Evolutionary conservation across 2,113 vertebrate species (phyloP), one percentile per base, ranked within the genome.

Genomic region (Lepus americanus): DNA sequence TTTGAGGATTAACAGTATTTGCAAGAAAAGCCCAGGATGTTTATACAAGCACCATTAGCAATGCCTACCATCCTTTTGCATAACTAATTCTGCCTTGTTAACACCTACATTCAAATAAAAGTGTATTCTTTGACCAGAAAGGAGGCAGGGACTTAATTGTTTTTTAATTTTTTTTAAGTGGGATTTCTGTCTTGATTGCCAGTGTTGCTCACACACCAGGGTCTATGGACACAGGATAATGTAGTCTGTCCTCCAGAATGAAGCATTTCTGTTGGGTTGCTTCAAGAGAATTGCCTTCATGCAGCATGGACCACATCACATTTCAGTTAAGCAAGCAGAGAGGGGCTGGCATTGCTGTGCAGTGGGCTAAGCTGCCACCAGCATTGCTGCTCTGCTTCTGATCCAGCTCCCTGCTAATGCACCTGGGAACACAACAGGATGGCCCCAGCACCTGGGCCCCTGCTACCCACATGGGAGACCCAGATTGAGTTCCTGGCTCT

Each of bases 211-310:
- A 87, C 12, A 61, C 22, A 83, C n/a, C 23, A 76, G 70, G 79
- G 83, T 98, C 95, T 66, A 81, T 87, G 94, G 97, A 84, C 90
- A 44, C 53, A 81, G 69, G 95, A 70, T 94, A 74, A 95, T 53
- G 95, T 72, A 96, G 31, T 85, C 11, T 90, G 27, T 93, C 78
- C 66, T 59, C 93, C 67, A 91, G 63, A 93, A 82, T 92, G 95
- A 97, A 98, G 97, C 95, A 89, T 97, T 76, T 97, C 55, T 96
- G 69, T 76, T 51, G 61, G 51, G 55, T 90, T 93, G 55, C 95
- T 95, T 97, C 92, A 97, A 97, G 96, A 92, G 63, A 96, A 97
- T 97, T 97, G 94, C 80, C 89, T 94, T 95, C 51, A 13, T 70
- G 44, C 44, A 55, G 36, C 23, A 22, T 91, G 89, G 95, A 51